Base-by-base conservation (phyloP, 2,888 invertebrate genomes). In the Galerucella nymphaeae region DNA sequence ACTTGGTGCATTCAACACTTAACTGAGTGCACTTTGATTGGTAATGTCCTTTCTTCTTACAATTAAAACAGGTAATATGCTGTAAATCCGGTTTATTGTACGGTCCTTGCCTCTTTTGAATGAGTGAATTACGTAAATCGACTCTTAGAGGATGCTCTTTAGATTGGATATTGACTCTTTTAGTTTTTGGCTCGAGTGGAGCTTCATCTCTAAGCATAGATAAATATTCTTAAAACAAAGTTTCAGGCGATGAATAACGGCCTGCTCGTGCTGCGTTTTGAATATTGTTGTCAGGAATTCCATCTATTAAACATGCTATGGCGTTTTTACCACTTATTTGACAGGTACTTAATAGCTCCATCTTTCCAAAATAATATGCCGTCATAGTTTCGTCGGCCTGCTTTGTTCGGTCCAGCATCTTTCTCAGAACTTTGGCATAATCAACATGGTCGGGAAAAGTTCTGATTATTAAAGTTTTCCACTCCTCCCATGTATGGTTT, bases 361-460 rank as follows among this genome's bases (percentile, higher is more conserved):
- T 78, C 50, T 80, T 79, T 1, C 50, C 57, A 68, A 78, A 80
- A 68, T 80, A 80, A 63, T 80, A 80, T 6, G 53, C 13, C 2
- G 71, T 53, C 53, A 53, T 53, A 30, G 30, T 30, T 30, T 30
- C 30, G 30, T 30, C 30, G 30, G 30, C 30, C 6, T 30, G 30
- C 30, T 18, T 53, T 30, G 75, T 75, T 23, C 79, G 23, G 30
- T 70, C 55, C 18, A 77, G 41, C 73, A 77, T 74, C 38, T 67
- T 71, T 48, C 70, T 14, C 30, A 77, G 48, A 13, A 50, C 45
- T 20, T 41, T 61, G 6, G 74, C 75, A 62, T 69, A 78, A 53
- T 77, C 77, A 11, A 61, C 48, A 63, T 75, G 69, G 38, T 77
- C 72, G 9, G 76, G 73, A 63, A 79, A 77, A 9, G 78, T 66